Percentiles rank a stretch among this genome's conserved stretches.
Conservation (phyloP, 2,113 vertebrate genomes). For the Alectura lathami region DNA sequence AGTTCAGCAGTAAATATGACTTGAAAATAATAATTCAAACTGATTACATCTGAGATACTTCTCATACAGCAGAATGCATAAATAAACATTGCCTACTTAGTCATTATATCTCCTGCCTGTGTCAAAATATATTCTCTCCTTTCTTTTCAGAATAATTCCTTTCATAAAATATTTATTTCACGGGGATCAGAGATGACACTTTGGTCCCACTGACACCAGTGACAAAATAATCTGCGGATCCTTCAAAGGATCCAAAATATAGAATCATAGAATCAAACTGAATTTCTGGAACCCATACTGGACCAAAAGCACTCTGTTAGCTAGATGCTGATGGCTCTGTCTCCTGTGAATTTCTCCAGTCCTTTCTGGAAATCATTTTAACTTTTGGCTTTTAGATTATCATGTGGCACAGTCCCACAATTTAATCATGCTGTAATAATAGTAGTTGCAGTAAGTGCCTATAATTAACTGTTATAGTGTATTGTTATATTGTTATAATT, state of each 20-base stretch:
- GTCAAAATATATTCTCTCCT: not conserved
- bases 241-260: not conserved
- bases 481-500: not conserved
- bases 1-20: not conserved
- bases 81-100: not conserved
- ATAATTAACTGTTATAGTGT: not conserved
- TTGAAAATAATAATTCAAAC: not conserved
- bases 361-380: not conserved
- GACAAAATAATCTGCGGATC: not conserved
- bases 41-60: not conserved
- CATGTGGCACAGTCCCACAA: not conserved
- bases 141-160: not conserved
- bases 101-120: not conserved
- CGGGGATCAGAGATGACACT: not conserved
- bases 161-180: not conserved
- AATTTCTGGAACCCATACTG: not conserved
- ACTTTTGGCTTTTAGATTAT: not conserved
- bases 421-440: not conserved
- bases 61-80: not conserved
- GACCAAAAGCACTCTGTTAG: not conserved
- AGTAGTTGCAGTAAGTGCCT: not conserved
- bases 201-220: not conserved
- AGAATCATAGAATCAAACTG: not conserved
- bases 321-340: not conserved
- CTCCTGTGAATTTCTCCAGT: not conserved